Evolutionary conservation across 2,113 vertebrate species (phyloP).

Genomic region (Tyto alba): DNA sequence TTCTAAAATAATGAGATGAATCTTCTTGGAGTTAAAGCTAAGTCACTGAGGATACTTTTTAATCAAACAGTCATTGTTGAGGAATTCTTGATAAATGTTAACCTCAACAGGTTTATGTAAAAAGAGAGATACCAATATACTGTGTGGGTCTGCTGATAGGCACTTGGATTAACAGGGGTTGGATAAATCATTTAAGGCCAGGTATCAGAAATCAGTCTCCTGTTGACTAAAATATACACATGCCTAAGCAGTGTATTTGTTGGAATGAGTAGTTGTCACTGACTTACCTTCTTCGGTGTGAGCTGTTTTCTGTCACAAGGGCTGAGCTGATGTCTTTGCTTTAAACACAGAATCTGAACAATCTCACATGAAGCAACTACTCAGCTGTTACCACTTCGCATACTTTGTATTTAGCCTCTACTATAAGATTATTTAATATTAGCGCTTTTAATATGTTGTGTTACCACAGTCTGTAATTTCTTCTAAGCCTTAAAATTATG

Average conservation of each 20-base stretch:
- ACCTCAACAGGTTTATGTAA: background rate
- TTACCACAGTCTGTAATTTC: background rate
- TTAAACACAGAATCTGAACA: too few relatives aligned
- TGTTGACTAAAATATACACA: background rate
- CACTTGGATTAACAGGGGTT: background rate
- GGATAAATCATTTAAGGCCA: background rate
- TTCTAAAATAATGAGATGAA: background rate
- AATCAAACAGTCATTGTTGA: background rate
- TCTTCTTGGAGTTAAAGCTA: background rate
- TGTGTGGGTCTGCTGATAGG: background rate
- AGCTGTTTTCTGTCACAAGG: rapidly evolving
- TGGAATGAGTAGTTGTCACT: background rate
- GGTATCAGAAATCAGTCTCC: background rate
- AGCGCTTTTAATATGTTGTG: background rate
- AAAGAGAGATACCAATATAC: background rate
- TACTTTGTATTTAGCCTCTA: background rate
- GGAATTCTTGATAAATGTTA: background rate
- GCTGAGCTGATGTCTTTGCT: background rate
- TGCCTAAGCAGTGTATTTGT: background rate
- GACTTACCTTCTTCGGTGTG: background rate
- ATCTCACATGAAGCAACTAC: background rate
- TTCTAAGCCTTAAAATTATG: background rate
- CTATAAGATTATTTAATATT: background rate
- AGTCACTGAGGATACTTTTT: background rate
- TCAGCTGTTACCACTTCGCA: background rate